These are phyloP conservation scores for Pyrocoelia pectoralis DNA, from an alignment of 2,888 invertebrate species.

Conservation along the genomic window DNA sequence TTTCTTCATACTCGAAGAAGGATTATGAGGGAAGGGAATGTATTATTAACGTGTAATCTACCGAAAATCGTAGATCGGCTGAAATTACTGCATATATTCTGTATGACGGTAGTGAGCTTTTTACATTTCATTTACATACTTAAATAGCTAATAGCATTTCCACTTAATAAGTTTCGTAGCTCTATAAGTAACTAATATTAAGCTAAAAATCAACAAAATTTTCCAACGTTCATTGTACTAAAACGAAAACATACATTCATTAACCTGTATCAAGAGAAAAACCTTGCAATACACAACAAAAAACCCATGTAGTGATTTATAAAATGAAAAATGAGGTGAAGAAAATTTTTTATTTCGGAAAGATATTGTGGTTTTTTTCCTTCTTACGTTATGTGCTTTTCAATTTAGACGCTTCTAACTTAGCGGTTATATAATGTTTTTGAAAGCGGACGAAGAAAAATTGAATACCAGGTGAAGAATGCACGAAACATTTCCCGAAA, in stretches of 20 bases:
- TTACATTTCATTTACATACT: too few relatives aligned
- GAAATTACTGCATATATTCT: too few relatives aligned
- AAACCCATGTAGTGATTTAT: constrained; percentile 14
- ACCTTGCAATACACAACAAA: background rate
- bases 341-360: constrained; percentile 43
- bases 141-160: background rate
- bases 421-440: constrained; percentile 44
- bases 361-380: constrained; percentile 40
- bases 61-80: too few relatives aligned
- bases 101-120: too few relatives aligned
- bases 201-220: background rate
- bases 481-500: constrained; percentile 50
- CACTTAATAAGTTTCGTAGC: background rate
- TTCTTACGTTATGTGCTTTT: constrained; percentile 43
- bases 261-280: background rate
- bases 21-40: too few relatives aligned
- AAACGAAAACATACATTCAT: too few relatives aligned
- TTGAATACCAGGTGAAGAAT: constrained; percentile 48
- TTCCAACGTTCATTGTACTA: too few relatives aligned
- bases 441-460: constrained; percentile 44
- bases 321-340: constrained; percentile 27
- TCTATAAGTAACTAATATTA: background rate
- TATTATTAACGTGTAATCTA: too few relatives aligned
- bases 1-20: too few relatives aligned
- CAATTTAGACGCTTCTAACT: constrained; percentile 45